A percentile compares a stretch with the other conserved stretches of the same genome.
These are phyloP conservation scores for Macaca mulatta DNA, from an alignment of 2,113 vertebrate species.

Conservation along the genomic window DNA sequence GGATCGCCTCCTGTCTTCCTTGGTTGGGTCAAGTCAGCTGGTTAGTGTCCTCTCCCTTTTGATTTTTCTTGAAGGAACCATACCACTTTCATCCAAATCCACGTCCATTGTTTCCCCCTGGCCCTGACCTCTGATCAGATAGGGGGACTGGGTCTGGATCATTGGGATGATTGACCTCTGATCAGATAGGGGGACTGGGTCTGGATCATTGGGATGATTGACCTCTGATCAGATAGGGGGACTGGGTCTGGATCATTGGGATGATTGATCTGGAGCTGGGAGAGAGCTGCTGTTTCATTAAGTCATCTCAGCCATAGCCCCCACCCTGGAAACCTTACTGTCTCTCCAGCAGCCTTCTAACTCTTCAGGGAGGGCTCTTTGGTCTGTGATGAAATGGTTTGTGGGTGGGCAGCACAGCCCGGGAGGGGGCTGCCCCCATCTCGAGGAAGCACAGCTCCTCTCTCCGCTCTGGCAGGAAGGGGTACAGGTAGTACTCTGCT, in stretches of 20 bases:
- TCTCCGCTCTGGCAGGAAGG: not conserved
- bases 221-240: not conserved
- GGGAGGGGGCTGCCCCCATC: not conserved
- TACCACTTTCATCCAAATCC: not conserved
- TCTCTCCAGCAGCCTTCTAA: not conserved
- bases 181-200: not conserved
- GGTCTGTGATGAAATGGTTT: not conserved
- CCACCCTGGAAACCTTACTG: not conserved
- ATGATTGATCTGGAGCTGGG: not conserved
- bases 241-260: not conserved
- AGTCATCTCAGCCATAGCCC: not conserved
- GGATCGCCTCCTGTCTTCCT: not conserved
- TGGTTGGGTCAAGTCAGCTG: not conserved
- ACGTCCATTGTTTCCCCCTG: not conserved
- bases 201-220: too few species aligned
- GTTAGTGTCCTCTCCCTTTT: not conserved
- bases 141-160: not conserved
- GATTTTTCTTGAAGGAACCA: not conserved
- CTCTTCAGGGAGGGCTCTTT: not conserved
- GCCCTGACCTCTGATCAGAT: not conserved
- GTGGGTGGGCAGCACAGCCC: not conserved
- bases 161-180: not conserved
- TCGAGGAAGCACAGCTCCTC: not conserved
- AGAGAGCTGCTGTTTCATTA: not conserved
- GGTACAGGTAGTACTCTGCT: not conserved